Base-by-base conservation (phyloP, 2,797 vertebrate species). In the Enteromius viviparus region DNA sequence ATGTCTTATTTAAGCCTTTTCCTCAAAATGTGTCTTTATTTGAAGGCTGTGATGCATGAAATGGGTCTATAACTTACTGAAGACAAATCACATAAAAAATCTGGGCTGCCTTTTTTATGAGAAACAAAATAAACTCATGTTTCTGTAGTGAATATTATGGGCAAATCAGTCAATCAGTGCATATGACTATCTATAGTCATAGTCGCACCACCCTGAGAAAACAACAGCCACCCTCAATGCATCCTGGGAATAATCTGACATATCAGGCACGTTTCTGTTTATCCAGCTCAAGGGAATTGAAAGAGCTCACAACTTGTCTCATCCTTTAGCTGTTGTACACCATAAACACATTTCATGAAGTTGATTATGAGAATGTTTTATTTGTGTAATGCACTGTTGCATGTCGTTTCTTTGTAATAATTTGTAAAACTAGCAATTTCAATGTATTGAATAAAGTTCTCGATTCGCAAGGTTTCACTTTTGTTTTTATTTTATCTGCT, bases 1-100 rank as follows among this genome's bases (percentile, higher is more conserved):
- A 32, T 62, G 75, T 71, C 75, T 26, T 71, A 32, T 47, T 78
- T 49, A 23, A 62, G 65, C 49, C 42, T 5, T 55, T 60, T 65
- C 71, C 42, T 76, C 49, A 76, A 64, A 82, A 68, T 55, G 40
- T 82, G 55, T 68, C 62, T 82, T 76, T 76, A 65, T 81, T 75
- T 81, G 21, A 76, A 76, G 64, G 34, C 49, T 34, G 47, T 76
- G 72, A 37, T 76, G 64, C 81, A 66, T 82, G 81, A 68, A 82
- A 69, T 76, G 37, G 49, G 34, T n/a, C 47, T 53, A 45, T 76
- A 76, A 76, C 71, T 76, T 49, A 76, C 34, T 45, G n/a, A 49
- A 82, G 62, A 47, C 80, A 81, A 68, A 82, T 68, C 19, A 1
- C 47, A 37, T 34, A 26, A 53, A n/a, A 65, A 34, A 51, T 26